A percentile compares a stretch with the other conserved stretches of the same genome.
These are phyloP conservation scores for Ameiurus melas DNA, from an alignment of 2,113 vertebrate species.

Conservation along the genomic window DNA sequence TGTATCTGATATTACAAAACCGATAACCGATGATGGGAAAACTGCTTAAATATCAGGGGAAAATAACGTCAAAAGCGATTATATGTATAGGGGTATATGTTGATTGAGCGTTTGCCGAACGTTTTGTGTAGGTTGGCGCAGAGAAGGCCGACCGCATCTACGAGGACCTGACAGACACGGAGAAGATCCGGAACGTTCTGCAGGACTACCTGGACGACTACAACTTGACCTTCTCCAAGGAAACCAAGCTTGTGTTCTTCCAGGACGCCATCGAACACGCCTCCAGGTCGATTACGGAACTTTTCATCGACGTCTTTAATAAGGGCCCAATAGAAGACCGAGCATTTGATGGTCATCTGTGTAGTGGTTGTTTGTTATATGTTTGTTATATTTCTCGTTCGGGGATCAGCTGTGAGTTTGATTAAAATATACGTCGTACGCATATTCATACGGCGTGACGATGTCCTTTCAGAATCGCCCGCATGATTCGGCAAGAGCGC, in stretches of 20 bases:
- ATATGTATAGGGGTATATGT: too few relatives aligned
- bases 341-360: background rate
- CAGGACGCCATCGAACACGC: conserved; percentile 87
- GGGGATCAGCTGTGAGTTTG: too few relatives aligned
- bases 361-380: background rate
- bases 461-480: conserved; percentile 73
- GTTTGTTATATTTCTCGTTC: background rate
- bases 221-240: conserved; percentile 80
- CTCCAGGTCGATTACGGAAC: conserved; percentile 68
- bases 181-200: conserved; percentile 76
- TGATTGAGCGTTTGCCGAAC: too few relatives aligned
- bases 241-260: conserved; percentile 85
- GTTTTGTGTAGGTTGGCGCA: conserved; percentile 61
- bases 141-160: conserved; percentile 74
- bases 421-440: too few relatives aligned
- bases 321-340: background rate
- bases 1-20: too few relatives aligned
- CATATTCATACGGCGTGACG: background rate
- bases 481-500: conserved; percentile 86
- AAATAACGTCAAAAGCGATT: too few relatives aligned
- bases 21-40: too few relatives aligned
- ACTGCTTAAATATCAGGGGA: too few relatives aligned
- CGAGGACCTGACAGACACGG: conserved; percentile 77
- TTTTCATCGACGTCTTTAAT: background rate
- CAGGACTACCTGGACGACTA: conserved; percentile 86